These are phyloP conservation scores for Euwallacea similis DNA, from an alignment of 1,140 invertebrate genomes.

Conservation along the genomic window DNA sequence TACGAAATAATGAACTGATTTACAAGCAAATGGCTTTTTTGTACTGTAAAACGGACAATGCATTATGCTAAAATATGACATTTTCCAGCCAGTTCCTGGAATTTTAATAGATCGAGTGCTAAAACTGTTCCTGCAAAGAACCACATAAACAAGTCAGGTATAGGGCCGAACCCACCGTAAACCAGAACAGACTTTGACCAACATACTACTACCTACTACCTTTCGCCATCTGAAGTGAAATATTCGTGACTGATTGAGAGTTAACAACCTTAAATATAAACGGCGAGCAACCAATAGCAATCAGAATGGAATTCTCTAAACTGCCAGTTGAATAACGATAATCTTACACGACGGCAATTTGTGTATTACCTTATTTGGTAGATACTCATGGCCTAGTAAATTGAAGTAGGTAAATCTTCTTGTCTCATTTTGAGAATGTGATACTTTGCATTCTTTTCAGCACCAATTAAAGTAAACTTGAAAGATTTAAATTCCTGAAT, in stretches of 20 bases:
- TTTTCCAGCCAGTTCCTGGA: no score
- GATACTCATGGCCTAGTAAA: neutral
- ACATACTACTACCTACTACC: neutral
- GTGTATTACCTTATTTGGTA: neutral
- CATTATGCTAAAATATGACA: no score
- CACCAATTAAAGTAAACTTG: no score
- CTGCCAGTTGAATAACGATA: neutral
- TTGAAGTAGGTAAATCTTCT: neutral
- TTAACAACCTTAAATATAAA: conserved; percentile 3
- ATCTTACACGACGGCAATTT: neutral
- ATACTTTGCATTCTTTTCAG: neutral
- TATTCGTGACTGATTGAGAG: neutral
- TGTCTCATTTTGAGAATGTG: neutral
- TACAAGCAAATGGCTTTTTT: no score
- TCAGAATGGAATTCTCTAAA: neutral
- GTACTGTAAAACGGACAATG: no score
- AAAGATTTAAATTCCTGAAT: no score
- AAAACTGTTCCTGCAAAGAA: neutral
- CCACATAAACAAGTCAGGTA: neutral
- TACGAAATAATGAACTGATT: no score
- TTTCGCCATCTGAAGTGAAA: neutral
- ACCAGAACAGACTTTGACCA: neutral
- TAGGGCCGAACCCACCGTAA: neutral
- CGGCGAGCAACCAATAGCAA: neutral
- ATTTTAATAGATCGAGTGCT: no score